phyloP scores from a whole-genome alignment of 2,797 vertebrate species.

The Melanotaenia nigrans region DNA sequence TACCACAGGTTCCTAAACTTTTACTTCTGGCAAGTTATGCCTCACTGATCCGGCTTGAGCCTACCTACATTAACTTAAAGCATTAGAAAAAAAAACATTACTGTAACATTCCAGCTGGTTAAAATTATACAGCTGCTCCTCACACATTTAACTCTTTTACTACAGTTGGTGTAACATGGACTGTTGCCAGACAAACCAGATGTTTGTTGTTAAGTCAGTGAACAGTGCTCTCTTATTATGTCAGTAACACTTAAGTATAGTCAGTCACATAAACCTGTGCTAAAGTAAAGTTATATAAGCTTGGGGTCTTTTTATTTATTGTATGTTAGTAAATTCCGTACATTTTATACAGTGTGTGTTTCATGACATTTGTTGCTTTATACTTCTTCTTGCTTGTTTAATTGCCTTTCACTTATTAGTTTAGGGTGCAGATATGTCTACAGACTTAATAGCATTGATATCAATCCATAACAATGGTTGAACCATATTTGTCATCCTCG shows the following conservation, averaged over 20 bases:
- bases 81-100: constrained; percentile 29
- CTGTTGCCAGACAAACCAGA: constrained; percentile 44
- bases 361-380: background rate
- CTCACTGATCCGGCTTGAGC: constrained; percentile 1
- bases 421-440: too few relatives aligned
- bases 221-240: constrained; percentile 7
- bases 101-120: constrained; percentile 36
- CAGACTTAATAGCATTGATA: too few relatives aligned
- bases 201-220: constrained; percentile 37
- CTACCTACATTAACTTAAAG: constrained; percentile 24
- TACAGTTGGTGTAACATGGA: constrained; percentile 29
- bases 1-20: constrained; percentile 2
- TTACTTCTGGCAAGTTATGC: constrained; percentile 4
- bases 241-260: constrained; percentile 1
- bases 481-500: too few relatives aligned
- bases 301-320: background rate
- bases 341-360: background rate
- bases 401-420: too few relatives aligned
- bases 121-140: constrained; percentile 43
- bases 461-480: too few relatives aligned
- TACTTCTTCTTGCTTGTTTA: too few relatives aligned
- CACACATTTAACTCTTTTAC: constrained; percentile 34
- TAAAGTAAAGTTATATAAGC: constrained; percentile 16
- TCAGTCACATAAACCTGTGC: constrained; percentile 26
- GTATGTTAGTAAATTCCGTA: background rate